Evolutionary conservation across 2,113 vertebrate species (phyloP), one percentile per base, ranked within the genome.

Genomic region (Dipodomys merriami): DNA sequence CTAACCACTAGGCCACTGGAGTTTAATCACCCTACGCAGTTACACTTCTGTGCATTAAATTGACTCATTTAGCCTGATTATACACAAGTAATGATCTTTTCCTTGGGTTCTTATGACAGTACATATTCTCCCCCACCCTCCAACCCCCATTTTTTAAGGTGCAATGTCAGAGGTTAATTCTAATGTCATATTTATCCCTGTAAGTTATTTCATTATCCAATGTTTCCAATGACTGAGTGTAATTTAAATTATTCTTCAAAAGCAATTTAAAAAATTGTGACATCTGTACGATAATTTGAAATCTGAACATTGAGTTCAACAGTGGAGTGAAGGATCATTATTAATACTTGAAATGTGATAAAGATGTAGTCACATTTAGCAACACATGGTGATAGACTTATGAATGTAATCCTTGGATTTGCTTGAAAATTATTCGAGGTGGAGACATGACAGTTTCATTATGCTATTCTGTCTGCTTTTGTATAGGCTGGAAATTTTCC

Each of bases 1-100:
- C 53, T 82, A 65, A 78, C 49, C 65, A 80, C 33, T 33, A 89
- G 23, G 7, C n/a, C 60, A 39, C 65, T 85, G 53, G 53, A 83
- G 95, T 95, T 88, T 64, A 29, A 85, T 91, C 74, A 83, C 87
- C 64, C 33, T 76, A 82, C 87, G 92, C 69, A 83, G 83, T 39
- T 68, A 71, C 23, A 81, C n/a, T 72, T 80, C 29, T 68, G 1
- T 44, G n/a, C 25, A 64, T 94, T 91, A 64, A 68, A 57, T 71
- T 89, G 64, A 9, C 49, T 69, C 68, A 35, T 39, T 53, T 86
- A 78, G 15, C 68, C 65, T 89, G 53, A 78, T 68, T 87, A 67
- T 84, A 74, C 60, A 84, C 86, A 83, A 93, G 82, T 86, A 94
- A 84, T 65, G 15, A 86, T 71, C 53, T 85, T 94, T 71, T 94